These are phyloP conservation scores for Zygogramma bicolorata DNA, from an alignment of 2,888 invertebrate genomes.

Conservation along the genomic window DNA sequence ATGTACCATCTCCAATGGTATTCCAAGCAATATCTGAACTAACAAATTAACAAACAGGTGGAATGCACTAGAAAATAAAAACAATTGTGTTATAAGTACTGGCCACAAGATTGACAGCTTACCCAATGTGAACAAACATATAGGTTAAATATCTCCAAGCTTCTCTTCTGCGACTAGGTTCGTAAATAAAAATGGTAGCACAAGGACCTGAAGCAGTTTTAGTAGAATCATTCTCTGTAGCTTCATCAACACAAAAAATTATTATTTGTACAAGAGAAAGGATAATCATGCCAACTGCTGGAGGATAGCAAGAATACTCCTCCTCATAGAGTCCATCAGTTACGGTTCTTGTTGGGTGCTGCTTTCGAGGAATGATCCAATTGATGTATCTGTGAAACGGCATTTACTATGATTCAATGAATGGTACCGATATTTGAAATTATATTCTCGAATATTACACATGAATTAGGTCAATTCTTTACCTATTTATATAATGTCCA, in stretches of 20 bases:
- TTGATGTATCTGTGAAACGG: slow-evolving; percentile 61
- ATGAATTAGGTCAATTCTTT: slow-evolving; percentile 68
- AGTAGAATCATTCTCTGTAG: slow-evolving; percentile 59
- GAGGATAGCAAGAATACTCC: slow-evolving; percentile 94
- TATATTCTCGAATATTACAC: slow-evolving; percentile 72
- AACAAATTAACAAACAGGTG: slow-evolving; percentile 92
- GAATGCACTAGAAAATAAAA: slow-evolving; percentile 73
- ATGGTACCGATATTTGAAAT: neutral
- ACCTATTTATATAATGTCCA: slow-evolving; percentile 34
- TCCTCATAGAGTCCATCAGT: slow-evolving; percentile 76
- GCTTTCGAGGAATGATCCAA: slow-evolving; percentile 48
- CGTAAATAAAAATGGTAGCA: slow-evolving; percentile 84
- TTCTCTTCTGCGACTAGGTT: slow-evolving; percentile 87
- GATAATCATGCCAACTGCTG: slow-evolving; percentile 90
- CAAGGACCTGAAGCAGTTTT: slow-evolving; percentile 71
- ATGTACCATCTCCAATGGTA: slow-evolving; percentile 97
- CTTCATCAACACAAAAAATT: slow-evolving; percentile 70
- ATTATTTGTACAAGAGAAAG: slow-evolving; percentile 90
- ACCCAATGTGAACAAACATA: slow-evolving; percentile 97
- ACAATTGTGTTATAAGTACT: too few relatives aligned
- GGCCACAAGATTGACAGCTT: too few relatives aligned
- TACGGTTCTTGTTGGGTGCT: slow-evolving; percentile 47
- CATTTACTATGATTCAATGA: slow-evolving; percentile 66
- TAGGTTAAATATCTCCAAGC: slow-evolving; percentile 95
- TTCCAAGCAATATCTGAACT: slow-evolving; percentile 92